Evolutionary conservation across 2,888 invertebrate species (phyloP), one percentile per base, ranked within the genome.

Genomic region (Lasioglossum oenotherae): DNA sequence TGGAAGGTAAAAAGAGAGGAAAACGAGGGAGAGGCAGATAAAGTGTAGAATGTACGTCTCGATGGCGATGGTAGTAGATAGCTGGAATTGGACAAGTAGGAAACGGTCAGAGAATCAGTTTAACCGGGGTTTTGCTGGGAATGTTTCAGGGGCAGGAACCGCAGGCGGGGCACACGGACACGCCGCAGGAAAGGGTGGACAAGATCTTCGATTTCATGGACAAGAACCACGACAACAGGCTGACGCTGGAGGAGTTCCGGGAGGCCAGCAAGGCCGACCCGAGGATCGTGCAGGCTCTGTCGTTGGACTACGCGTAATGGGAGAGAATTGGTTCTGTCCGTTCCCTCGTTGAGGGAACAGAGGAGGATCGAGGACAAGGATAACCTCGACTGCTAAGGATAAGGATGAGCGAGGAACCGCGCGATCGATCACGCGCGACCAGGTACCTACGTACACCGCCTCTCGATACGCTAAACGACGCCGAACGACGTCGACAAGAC

Each of bases 151-250:
- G 98, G 35, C 98, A 98, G 95, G 98, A 98, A 89, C 98, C 98
- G 76, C 97, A 97, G 91, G 97, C 98, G 44, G 98, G 98, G 93
- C 98, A 98, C 94, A 98, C 98, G 94, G 98, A 98, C 95, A 98
- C 98, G 88, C 98, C 98, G 27, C 98, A 99, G 95, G 99, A 99
- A 95, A 97, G 99, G 94, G 99, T 99, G 89, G 99, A 99, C 96
- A 99, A 99, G 96, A 99, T 99, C 95, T 99, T 99, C 96, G 98
- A 99, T 95, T 99, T 99, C 95, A 99, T 99, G 99, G 99, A 99
- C 96, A 99, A 98, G 96, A 99, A 99, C 95, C 99, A 99, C 96
- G 99, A 99, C 95, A 99, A 99, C 96, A 97, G 98, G 93, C 96
- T 99, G 92, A 99, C 99, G 72, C 96, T 99, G 92, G 99, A 99